Evolutionary conservation across 2,888 invertebrate genomes (phyloP).

Genomic region (Drosophila quasianomalipes): DNA sequence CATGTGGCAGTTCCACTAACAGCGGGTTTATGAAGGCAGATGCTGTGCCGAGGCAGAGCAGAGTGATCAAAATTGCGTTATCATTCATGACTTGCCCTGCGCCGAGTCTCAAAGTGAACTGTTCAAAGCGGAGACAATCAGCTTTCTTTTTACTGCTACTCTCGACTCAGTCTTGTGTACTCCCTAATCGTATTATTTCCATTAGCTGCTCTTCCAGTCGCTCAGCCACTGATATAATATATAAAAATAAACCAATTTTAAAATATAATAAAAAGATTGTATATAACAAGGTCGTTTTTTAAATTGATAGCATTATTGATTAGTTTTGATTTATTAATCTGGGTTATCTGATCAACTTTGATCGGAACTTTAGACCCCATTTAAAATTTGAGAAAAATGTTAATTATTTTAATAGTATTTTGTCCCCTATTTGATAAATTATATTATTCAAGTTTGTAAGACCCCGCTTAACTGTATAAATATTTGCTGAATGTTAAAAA

Average conservation of each 20-base stretch:
- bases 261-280: background rate
- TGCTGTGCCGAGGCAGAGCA: slow-evolving; percentile 12
- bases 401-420: too few relatives aligned
- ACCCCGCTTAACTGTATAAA: too few relatives aligned
- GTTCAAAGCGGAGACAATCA: background rate
- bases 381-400: too few relatives aligned
- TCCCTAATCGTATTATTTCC: background rate
- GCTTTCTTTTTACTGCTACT: background rate
- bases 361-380: too few relatives aligned
- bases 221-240: background rate
- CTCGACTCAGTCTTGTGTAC: background rate
- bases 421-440: too few relatives aligned
- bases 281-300: too few relatives aligned
- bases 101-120: slow-evolving; percentile 11
- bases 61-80: background rate
- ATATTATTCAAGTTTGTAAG: too few relatives aligned
- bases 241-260: too few relatives aligned
- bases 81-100: slow-evolving; percentile 20
- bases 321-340: too few relatives aligned
- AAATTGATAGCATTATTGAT: too few relatives aligned
- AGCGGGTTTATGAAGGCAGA: slow-evolving; percentile 37
- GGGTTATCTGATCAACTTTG: too few relatives aligned
- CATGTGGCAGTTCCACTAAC: slow-evolving; percentile 68
- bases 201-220: background rate
- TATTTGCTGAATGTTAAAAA: too few relatives aligned